These are phyloP conservation scores for Morpho helenor DNA, from an alignment of 2,888 invertebrate genomes.

Conservation along the genomic window DNA sequence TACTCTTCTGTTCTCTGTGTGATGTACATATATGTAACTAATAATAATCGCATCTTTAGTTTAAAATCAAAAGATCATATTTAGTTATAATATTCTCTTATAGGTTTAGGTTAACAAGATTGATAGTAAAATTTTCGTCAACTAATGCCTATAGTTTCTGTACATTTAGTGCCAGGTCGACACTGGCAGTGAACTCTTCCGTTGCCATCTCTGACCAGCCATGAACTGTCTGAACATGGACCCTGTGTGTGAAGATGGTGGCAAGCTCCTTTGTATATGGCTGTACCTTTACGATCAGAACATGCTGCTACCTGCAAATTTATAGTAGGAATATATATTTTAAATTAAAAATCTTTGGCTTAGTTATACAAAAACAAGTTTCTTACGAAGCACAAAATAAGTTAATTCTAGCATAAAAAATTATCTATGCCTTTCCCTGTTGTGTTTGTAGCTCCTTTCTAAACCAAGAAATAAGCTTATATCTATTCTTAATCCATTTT, in stretches of 20 bases:
- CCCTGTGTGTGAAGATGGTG: constrained; percentile 88
- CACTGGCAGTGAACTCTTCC: constrained; percentile 83
- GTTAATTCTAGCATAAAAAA: too few species aligned
- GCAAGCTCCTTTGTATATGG: constrained; percentile 84
- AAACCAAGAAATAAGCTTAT: too few species aligned
- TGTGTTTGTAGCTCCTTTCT: too few species aligned
- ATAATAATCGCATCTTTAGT: too few species aligned
- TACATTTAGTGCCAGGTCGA: constrained; percentile 66
- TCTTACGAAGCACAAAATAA: too few species aligned
- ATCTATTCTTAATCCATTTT: too few species aligned
- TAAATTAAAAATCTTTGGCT: background rate
- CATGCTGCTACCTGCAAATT: constrained; percentile 68
- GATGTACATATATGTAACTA: too few species aligned
- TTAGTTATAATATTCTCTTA: too few species aligned
- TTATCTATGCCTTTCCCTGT: too few species aligned
- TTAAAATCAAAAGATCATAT: too few species aligned
- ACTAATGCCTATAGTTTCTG: constrained; percentile 31
- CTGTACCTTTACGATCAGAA: constrained; percentile 80
- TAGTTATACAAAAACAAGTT: background rate
- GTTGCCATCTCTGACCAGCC: constrained; percentile 50
- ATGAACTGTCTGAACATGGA: constrained; percentile 85
- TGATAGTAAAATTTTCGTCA: constrained; percentile 15
- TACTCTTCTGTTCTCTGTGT: too few species aligned
- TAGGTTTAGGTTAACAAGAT: background rate
- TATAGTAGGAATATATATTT: background rate